phyloP scores from a whole-genome alignment of 2,113 vertebrate species.

The Atractosteus spatula region DNA sequence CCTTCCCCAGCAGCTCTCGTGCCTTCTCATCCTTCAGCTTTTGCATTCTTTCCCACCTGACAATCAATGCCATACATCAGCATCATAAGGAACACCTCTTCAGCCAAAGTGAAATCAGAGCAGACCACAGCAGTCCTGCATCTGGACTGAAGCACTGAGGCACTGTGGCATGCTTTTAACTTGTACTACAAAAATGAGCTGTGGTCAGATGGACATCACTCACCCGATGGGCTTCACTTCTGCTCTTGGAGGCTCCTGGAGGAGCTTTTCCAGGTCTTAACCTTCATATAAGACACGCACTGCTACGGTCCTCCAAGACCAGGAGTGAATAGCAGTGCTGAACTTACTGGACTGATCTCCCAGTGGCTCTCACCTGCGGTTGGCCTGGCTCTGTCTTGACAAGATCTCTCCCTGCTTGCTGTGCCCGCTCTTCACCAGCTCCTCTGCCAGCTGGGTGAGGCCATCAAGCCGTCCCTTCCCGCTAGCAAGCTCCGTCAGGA shows the following conservation, averaged over 20 bases:
- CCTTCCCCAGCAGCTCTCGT: conserved; percentile 65
- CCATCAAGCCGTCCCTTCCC: conserved; percentile 71
- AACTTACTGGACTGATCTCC: not conserved
- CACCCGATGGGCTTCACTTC: no score
- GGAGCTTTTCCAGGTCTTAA: no score
- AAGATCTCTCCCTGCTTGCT: conserved; percentile 63
- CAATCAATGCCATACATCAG: not conserved
- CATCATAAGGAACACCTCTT: not conserved
- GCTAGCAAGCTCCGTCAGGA: conserved; percentile 73
- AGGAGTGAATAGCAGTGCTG: no score
- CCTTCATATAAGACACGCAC: no score
- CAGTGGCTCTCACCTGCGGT: conserved; percentile 59
- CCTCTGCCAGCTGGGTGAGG: conserved; percentile 61
- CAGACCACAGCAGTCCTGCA: no score
- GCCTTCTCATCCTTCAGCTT: conserved; percentile 76
- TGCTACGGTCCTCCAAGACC: no score
- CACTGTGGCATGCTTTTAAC: no score
- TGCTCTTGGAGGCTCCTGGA: no score
- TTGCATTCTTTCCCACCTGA: conserved; percentile 78
- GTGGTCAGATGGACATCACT: no score
- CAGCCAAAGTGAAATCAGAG: no score
- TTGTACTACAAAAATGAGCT: no score
- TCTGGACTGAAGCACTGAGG: no score
- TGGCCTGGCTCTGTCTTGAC: conserved; percentile 53
- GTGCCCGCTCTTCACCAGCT: conserved; percentile 65